Conservation (phyloP, 2,113 vertebrate genomes). For the Alethe diademata region DNA sequence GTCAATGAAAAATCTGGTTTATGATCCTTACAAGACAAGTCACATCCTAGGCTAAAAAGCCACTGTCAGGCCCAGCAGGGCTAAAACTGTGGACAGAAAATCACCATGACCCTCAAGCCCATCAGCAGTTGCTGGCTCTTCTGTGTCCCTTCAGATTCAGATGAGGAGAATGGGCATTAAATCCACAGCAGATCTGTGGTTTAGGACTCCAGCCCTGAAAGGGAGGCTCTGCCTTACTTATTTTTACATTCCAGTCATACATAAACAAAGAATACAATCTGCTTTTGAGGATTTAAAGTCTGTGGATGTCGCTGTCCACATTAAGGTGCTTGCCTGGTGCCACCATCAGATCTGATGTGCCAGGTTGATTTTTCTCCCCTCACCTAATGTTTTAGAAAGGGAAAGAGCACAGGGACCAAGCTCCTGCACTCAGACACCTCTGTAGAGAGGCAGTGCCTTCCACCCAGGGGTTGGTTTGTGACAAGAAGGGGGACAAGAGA, state of each 20-base stretch:
- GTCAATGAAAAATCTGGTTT: not conserved
- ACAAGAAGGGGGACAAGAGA: not conserved
- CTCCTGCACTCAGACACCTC: not conserved
- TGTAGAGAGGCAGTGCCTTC: not conserved
- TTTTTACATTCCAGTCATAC: not conserved
- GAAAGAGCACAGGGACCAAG: not conserved
- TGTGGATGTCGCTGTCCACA: not conserved
- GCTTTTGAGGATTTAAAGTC: not conserved
- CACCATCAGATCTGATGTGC: not conserved
- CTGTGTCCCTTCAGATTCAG: not conserved
- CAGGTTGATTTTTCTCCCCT: not conserved
- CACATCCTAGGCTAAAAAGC: not conserved
- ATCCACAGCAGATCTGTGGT: not conserved
- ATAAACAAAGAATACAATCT: constrained; percentile 4
- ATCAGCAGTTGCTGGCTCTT: not conserved
- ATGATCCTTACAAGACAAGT: not conserved
- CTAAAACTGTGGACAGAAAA: not conserved
- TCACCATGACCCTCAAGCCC: not conserved
- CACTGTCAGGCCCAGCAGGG: not conserved
- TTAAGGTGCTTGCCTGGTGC: not conserved
- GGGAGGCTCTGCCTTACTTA: not conserved
- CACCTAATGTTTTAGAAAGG: not conserved
- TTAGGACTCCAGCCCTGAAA: not conserved
- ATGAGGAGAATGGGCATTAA: not conserved
- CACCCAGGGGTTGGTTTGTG: not conserved